Percentiles rank a stretch among this genome's conserved stretches.
phyloP scores from a whole-genome alignment of 2,797 vertebrate genomes.

The Anableps anableps region DNA sequence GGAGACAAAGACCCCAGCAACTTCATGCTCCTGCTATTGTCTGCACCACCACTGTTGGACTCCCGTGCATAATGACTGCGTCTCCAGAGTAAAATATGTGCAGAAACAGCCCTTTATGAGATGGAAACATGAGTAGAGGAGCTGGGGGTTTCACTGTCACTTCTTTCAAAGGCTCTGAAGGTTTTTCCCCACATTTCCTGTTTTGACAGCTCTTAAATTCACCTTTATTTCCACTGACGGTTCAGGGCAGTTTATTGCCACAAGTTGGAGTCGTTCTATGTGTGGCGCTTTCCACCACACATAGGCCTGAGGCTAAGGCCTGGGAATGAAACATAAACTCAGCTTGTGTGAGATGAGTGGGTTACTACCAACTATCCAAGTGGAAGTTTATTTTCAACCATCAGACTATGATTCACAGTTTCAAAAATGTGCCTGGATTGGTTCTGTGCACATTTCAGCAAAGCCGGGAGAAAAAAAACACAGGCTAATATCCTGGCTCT shows the following conservation, averaged over 20 bases:
- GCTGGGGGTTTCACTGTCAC: constrained; percentile 9
- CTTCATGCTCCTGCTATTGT: constrained; percentile 34
- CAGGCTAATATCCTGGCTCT: too few species aligned
- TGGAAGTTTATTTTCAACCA: not conserved
- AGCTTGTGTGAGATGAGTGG: not conserved
- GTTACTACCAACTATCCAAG: not conserved
- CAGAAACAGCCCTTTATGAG: constrained; percentile 11
- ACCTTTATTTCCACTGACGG: constrained; percentile 37
- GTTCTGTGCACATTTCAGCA: not conserved
- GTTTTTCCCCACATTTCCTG: constrained; percentile 32
- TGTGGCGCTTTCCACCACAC: constrained; percentile 25
- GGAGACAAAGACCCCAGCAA: constrained; percentile 40
- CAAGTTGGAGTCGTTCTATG: constrained; percentile 24
- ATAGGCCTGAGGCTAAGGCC: constrained; percentile 9
- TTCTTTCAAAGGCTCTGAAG: constrained; percentile 8
- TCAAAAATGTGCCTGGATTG: too few species aligned
- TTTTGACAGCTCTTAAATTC: constrained; percentile 37
- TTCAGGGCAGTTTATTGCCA: not conserved
- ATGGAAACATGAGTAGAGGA: constrained; percentile 25
- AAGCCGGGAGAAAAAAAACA: too few species aligned
- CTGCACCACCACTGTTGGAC: not conserved
- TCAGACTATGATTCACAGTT: not conserved
- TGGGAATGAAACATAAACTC: constrained; percentile 2
- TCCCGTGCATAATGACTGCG: constrained; percentile 13
- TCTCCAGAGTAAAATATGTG: not conserved